These are phyloP conservation scores for Adela reaumurella DNA, from an alignment of 2,888 invertebrate genomes.

Conservation along the genomic window DNA sequence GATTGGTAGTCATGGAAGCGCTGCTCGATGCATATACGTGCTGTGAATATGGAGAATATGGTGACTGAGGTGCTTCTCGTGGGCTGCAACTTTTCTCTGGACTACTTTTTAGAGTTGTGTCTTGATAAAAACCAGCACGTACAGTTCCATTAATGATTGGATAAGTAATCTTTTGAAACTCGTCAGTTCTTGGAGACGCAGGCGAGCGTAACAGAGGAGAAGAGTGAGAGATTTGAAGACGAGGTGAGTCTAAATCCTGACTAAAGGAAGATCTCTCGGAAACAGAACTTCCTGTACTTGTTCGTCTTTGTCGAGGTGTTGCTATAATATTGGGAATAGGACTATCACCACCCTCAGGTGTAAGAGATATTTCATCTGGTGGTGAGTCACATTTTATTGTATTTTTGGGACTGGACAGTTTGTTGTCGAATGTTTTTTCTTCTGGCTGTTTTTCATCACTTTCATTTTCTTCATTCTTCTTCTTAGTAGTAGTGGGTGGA, in stretches of 20 bases:
- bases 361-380: slow-evolving; percentile 32
- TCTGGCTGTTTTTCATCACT: slow-evolving; percentile 38
- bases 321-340: slow-evolving; percentile 28
- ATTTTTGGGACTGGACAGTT: slow-evolving; percentile 31
- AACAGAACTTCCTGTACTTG: slow-evolving; percentile 76
- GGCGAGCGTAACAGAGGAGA: slow-evolving; percentile 73
- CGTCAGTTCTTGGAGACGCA: slow-evolving; percentile 72
- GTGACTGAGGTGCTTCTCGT: slow-evolving; percentile 62
- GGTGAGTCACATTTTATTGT: slow-evolving; percentile 37
- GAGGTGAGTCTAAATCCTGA: slow-evolving; percentile 71
- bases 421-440: slow-evolving; percentile 22
- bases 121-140: slow-evolving; percentile 86
- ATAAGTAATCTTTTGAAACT: slow-evolving; percentile 65
- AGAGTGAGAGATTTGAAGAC: slow-evolving; percentile 70
- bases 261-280: slow-evolving; percentile 77
- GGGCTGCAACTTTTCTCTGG: slow-evolving; percentile 83
- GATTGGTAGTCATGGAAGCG: slow-evolving; percentile 30
- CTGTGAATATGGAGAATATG: slow-evolving; percentile 42
- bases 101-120: slow-evolving; percentile 79
- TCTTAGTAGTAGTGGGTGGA: slow-evolving; percentile 41
- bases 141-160: slow-evolving; percentile 78
- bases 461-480: slow-evolving; percentile 58
- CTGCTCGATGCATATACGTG: slow-evolving; percentile 45
- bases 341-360: slow-evolving; percentile 42
- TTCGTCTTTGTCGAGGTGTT: slow-evolving; percentile 60